phyloP scores from a whole-genome alignment of 2,113 vertebrate species.

The Pandion haliaetus region DNA sequence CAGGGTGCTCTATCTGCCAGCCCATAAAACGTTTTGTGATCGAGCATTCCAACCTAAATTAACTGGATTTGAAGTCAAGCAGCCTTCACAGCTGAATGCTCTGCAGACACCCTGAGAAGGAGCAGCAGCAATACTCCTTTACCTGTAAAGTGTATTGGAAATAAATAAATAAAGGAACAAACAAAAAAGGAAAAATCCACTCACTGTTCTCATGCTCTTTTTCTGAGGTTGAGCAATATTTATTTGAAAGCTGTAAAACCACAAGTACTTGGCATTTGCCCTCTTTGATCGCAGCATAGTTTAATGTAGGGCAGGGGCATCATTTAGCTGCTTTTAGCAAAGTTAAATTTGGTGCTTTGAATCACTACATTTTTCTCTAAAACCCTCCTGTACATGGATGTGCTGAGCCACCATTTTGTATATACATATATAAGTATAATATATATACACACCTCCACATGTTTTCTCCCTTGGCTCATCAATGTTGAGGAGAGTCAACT shows the following conservation, averaged over 20 bases:
- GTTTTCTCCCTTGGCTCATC: background rate
- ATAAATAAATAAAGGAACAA: background rate
- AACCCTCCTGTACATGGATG: background rate
- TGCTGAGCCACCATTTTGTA: background rate
- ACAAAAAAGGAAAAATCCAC: background rate
- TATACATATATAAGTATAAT: background rate
- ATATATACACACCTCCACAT: background rate
- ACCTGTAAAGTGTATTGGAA: background rate
- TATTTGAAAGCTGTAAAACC: conserved; percentile 10
- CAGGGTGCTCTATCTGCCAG: background rate
- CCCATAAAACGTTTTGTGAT: background rate
- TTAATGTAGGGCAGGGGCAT: background rate
- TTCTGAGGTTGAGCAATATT: background rate
- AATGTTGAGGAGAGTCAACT: background rate
- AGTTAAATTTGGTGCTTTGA: background rate
- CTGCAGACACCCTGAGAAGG: background rate
- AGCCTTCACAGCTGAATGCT: background rate
- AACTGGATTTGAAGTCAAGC: background rate
- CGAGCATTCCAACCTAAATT: background rate
- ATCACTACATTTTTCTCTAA: background rate
- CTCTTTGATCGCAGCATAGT: background rate
- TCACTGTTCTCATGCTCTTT: background rate
- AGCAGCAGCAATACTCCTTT: background rate
- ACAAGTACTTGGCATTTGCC: background rate
- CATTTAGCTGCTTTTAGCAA: background rate